Conservation (phyloP, 2,113 vertebrate genomes). For the Sphyrna mokarran region DNA sequence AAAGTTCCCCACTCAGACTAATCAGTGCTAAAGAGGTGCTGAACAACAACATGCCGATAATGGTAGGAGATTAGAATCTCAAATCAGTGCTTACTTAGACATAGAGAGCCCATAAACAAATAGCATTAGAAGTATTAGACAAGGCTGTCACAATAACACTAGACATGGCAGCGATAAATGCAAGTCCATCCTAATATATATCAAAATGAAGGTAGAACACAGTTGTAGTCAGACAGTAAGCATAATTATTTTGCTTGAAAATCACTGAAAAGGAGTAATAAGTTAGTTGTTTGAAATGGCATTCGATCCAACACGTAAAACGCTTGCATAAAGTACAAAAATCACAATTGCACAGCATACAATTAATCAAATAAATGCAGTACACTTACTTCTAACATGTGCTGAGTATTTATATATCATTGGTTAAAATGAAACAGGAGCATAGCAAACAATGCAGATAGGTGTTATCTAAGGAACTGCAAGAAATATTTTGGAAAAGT, state of each 20-base stretch:
- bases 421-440: not conserved
- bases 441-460: not conserved
- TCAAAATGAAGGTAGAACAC: not conserved
- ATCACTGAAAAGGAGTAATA: not conserved
- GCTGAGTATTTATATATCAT: not conserved
- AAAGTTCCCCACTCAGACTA: not conserved
- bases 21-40: not conserved
- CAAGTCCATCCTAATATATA: not conserved
- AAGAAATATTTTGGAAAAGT: not conserved
- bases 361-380: not conserved
- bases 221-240: not conserved
- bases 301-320: not conserved
- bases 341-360: not conserved
- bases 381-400: not conserved
- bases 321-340: not conserved
- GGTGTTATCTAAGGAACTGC: not conserved
- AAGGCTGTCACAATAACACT: not conserved
- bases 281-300: not conserved
- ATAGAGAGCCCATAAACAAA: not conserved
- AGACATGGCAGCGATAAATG: too few species aligned
- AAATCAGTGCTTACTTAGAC: not conserved
- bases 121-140: not conserved
- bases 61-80: not conserved
- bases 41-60: not conserved
- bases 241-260: not conserved